Base-by-base conservation (phyloP, 2,888 invertebrate species). In the Falcaria lacertinaria region DNA sequence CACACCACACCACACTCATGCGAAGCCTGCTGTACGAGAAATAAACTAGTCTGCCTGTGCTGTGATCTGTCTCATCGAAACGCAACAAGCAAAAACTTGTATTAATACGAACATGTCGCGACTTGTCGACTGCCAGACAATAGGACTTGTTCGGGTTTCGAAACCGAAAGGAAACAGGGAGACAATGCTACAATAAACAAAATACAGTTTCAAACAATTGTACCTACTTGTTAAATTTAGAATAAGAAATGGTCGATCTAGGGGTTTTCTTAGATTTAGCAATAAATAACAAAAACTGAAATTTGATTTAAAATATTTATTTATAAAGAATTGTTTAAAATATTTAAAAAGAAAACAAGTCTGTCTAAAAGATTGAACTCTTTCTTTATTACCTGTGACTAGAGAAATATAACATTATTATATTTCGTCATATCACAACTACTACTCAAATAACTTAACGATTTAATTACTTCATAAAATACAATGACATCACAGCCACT, bases 51-150 rank as follows among this genome's bases (percentile, higher is more conserved):
- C 2, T 19, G 19, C 2, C 5, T 19, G 2, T 5, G 5, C 19
- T 5, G 19, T 19, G 5, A 5, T 19, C 19, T 11, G 28, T 3
- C 11, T 2, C 11, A 11, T 28, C 28, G 8, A 11, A 8, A 28
- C 11, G 25, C 7, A 28, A 28, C 28, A 28, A 28, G 28, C 7
- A 28, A 28, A n/a, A 41, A 41, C 41, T 28, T 41, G 25, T 28
- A 34, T 22, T 28, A 39, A 39, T 8, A 13, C 25, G 34, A 35
- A 28, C 41, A 28, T 41, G 41, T 41, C 41, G 14, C 6, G 25
- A 41, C 41, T 34, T 41, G 41, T 28, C 41, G 22, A 13, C 13
- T 34, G 17, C 22, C 22, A 19, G 15, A 37, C 37, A 37, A 37
- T 28, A 37, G 37, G 22, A 15, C 22, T 22, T 37, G 22, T 22